Evolutionary conservation across 2,888 invertebrate genomes (phyloP), one percentile per base, ranked within the genome.

Genomic region (Athalia circularis): DNA sequence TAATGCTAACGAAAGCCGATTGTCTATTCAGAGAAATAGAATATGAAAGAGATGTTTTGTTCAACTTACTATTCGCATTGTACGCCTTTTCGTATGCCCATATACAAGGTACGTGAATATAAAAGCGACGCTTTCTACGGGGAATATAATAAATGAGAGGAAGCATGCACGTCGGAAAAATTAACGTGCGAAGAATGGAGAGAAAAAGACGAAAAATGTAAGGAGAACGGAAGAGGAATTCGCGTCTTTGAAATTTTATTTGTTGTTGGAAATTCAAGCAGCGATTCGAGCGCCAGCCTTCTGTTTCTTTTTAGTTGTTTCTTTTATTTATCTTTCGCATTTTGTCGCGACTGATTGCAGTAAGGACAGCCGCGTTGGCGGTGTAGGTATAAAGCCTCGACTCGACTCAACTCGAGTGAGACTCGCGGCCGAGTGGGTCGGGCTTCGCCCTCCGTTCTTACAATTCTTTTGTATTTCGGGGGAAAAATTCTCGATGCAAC

Each of bases 401-500:
- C 45, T 72, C 59, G n/a, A 59, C n/a, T 13, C 59, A 15, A 47
- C 72, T 45, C 57, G 52, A 72, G 59, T 72, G 59, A 72, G 62
- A 29, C 29, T 15, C n/a, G 62, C 62, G 6, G 15, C 62, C 13
- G 1, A 29, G 29, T 29, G 29, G 29, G 15, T 62, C 15, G 5
- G 62, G n/a, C 13, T 8, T 15, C 54, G 52, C 54, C 29, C 57
- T 72, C 13, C 11, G 47, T 13, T 29, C 29, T 29, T 29, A 29
- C 29, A 29, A 29, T 29, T 29, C 59, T 59, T 59, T 48, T 59
- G 72, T 72, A 72, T 72, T 59, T 72, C 13, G 57, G 52, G 50
- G 50, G 48, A 13, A 59, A 72, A 72, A 72, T 50, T 62, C 62
- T 11, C 75, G 59, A 75, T 75, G 64, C 75, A 75, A 64, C 75